Evolutionary conservation across 2,113 vertebrate species (phyloP), one percentile per base, ranked within the genome.

Genomic region (Micronisus gabar): DNA sequence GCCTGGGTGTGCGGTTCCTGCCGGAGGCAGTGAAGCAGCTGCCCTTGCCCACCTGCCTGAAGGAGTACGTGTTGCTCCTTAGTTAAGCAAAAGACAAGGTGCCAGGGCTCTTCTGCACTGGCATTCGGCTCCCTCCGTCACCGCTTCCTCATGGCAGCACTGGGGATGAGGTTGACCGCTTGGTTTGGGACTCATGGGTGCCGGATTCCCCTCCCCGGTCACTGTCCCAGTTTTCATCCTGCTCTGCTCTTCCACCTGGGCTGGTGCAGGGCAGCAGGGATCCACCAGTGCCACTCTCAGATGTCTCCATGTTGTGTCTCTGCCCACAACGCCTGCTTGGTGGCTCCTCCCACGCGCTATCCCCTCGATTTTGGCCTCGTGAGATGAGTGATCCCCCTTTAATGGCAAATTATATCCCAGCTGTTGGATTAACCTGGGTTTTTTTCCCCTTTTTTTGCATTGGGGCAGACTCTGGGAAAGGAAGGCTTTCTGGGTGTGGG

Each of bases 61-160:
- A 99, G 98, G 98, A 99, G 8, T 99, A 99, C 81, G 81, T 99
- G 48, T 95, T 99, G 86, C 98, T 99, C 48, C 98, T 98, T 83
- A 98, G 98, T 97, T 99, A 45, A 86, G 67, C 7, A 7, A 13
- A 13, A 2, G 13, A 36, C 11, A 6, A 16, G 47, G 53, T 10
- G 7, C 26, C 10, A 10, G 25, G 15, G 34, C 27, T 17, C 25
- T 34, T n/a, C 22, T 14, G 4, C 2, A 26, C 36, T 4, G 5
- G 16, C 6, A 3, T n/a, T n/a, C 6, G 1, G 30, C n/a, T 26
- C 43, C 34, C 7, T 65, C 55, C 13, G 7, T 20, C 65, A 40
- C 56, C 6, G 18, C 63, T 80, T 79, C 38, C 19, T 61, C 6
- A 3, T 10, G n/a, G 56, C 34, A 18, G 21, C 10, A 2, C 47